Percentiles rank a stretch among this genome's conserved stretches.
Conservation (phyloP, 2,113 vertebrate genomes). For the Galbula dea region DNA sequence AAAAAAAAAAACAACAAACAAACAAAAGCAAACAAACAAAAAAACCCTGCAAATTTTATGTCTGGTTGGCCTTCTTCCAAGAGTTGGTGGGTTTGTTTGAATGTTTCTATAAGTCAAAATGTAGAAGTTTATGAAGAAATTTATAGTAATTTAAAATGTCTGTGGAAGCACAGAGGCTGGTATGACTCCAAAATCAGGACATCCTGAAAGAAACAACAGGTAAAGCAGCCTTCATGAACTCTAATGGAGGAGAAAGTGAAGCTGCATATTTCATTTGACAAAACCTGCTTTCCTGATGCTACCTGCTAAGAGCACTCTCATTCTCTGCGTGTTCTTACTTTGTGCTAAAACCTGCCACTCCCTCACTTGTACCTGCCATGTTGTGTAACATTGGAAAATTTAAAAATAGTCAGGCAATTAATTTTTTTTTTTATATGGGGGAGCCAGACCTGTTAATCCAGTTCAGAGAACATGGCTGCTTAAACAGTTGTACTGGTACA, state of each 20-base stretch:
- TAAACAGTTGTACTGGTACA: neutral
- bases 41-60: neutral
- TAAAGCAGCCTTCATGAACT: neutral
- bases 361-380: neutral
- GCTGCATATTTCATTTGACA: neutral
- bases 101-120: neutral
- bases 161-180: neutral
- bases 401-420: conserved; percentile 45
- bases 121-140: neutral
- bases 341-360: conserved; percentile 15
- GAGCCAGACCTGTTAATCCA: neutral
- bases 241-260: neutral
- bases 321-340: neutral
- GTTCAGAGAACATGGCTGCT: neutral
- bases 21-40: too few species aligned
- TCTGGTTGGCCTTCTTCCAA: neutral
- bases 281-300: neutral
- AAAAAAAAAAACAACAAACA: too few species aligned
- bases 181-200: neutral
- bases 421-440: neutral
- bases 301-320: neutral
- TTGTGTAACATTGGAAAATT: neutral
- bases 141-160: neutral
- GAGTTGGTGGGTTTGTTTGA: neutral
- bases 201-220: neutral